Conservation (phyloP, 1,140 invertebrate genomes). For the Macrobrachium rosenbergii region DNA sequence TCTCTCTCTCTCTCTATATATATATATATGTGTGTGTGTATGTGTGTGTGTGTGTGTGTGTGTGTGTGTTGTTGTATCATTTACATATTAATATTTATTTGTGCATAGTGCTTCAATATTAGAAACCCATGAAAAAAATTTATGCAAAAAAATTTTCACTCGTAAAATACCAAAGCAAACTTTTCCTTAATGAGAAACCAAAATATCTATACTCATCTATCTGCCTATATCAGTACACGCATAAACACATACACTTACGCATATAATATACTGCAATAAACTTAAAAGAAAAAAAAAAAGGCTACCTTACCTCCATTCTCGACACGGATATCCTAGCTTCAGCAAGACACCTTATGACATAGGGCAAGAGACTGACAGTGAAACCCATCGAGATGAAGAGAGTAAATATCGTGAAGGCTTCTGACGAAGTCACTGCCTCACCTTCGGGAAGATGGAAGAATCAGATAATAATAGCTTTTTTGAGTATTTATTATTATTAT, state of each 20-base stretch:
- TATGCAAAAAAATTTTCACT: not conserved
- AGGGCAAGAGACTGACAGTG: slow-evolving; percentile 62
- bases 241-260: too few relatives aligned
- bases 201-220: too few relatives aligned
- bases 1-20: too few relatives aligned
- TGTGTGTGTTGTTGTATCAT: too few relatives aligned
- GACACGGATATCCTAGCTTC: slow-evolving; percentile 61
- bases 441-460: slow-evolving; percentile 29
- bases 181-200: too few relatives aligned
- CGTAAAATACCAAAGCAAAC: not conserved
- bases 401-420: slow-evolving; percentile 66
- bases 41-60: too few relatives aligned
- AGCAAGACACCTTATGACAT: slow-evolving; percentile 59
- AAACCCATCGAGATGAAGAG: slow-evolving; percentile 65
- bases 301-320: slow-evolving; percentile 59
- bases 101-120: too few relatives aligned
- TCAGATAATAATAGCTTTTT: not conserved
- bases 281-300: not conserved
- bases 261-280: too few relatives aligned
- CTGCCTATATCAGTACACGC: too few relatives aligned
- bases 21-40: too few relatives aligned
- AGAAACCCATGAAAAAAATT: not conserved
- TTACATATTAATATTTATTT: too few relatives aligned
- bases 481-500: too few relatives aligned
- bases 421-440: slow-evolving; percentile 51